Percentiles rank a stretch among this genome's conserved stretches.
Conservation (phyloP, 2,888 invertebrate genomes). For the Copidosoma aretas region DNA sequence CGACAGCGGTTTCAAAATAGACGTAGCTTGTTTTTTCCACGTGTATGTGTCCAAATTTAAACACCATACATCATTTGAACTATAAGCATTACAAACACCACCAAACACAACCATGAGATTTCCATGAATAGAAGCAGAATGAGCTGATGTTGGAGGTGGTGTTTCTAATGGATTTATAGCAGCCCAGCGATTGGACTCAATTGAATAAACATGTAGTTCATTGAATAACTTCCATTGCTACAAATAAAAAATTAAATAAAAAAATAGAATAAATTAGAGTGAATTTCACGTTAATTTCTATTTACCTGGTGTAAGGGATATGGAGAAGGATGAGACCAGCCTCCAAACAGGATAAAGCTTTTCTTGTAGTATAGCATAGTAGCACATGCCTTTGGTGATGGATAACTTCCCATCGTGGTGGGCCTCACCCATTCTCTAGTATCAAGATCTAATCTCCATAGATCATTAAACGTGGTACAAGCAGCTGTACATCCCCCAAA, state of each 20-base stretch:
- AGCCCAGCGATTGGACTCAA: slow-evolving; percentile 81
- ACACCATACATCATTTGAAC: slow-evolving; percentile 88
- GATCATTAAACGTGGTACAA: slow-evolving; percentile 94
- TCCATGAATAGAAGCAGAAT: slow-evolving; percentile 86
- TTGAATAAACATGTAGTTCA: slow-evolving; percentile 88
- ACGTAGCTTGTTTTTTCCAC: slow-evolving; percentile 81
- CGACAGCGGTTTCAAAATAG: slow-evolving; percentile 75
- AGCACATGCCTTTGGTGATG: slow-evolving; percentile 94
- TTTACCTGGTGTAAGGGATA: slow-evolving; percentile 80
- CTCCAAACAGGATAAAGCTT: slow-evolving; percentile 87
- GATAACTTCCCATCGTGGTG: slow-evolving; percentile 85
- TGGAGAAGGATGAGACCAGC: slow-evolving; percentile 91
- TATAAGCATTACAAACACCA: slow-evolving; percentile 62
- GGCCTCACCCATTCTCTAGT: slow-evolving; percentile 85
- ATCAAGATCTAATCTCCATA: slow-evolving; percentile 92
- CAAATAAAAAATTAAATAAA: slow-evolving; percentile 41
- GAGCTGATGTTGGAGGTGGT: slow-evolving; percentile 87
- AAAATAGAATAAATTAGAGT: neutral
- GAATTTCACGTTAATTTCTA: slow-evolving; percentile 1
- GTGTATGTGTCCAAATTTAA: slow-evolving; percentile 77
- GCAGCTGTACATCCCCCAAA: slow-evolving; percentile 96
- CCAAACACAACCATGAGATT: slow-evolving; percentile 86
- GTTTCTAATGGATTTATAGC: slow-evolving; percentile 69
- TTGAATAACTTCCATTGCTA: slow-evolving; percentile 84
- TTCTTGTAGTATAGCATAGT: slow-evolving; percentile 88